Evolutionary conservation across 2,113 vertebrate genomes (phyloP), one percentile per base, ranked within the genome.

Genomic region (Chinchilla lanigera): DNA sequence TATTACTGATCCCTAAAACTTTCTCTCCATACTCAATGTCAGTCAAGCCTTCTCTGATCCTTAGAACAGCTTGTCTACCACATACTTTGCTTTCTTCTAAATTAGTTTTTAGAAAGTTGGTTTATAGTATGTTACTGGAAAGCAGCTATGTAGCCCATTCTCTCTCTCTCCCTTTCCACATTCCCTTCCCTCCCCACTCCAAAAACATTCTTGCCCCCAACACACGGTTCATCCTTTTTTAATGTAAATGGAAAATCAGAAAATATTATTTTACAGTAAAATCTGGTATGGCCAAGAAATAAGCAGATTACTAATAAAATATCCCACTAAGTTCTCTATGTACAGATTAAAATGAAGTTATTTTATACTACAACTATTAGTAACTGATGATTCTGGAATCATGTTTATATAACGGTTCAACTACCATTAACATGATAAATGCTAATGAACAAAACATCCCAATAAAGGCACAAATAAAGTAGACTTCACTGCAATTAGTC

Each of bases 351-450:
- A 90, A 92, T 75, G 33, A 69, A 75, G 30, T 38, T 75, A 95
- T 89, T 96, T 88, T 91, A 85, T 85, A 83, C 26, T 75, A 93
- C 3, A 95, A 82, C 28, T 93, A n/a, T 85, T 81, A 84, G 41
- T 75, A 10, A 38, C 50, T 50, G 26, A 52, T 67, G 35, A 86
- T 86, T 91, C 82, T 77, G 14, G 28, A 95, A 11, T 47, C 69
- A 47, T 54, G 14, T 73, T 38, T 75, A 86, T 38, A 22, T 86
- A 93, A 93, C 54, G 63, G 75, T 28, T 85, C 54, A 77, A 3
- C 56, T 4, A 90, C 19, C 13, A 86, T 61, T 92, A 83, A 92
- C 56, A 92, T 3, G 4, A n/a, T 61, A 54, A 96, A 61, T 90
- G 28, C 20, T 71, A 54, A 65, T n/a, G 63, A 90, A 35, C 77